phyloP scores from a whole-genome alignment of 2,888 invertebrate genomes.

The Venusia cambrica region DNA sequence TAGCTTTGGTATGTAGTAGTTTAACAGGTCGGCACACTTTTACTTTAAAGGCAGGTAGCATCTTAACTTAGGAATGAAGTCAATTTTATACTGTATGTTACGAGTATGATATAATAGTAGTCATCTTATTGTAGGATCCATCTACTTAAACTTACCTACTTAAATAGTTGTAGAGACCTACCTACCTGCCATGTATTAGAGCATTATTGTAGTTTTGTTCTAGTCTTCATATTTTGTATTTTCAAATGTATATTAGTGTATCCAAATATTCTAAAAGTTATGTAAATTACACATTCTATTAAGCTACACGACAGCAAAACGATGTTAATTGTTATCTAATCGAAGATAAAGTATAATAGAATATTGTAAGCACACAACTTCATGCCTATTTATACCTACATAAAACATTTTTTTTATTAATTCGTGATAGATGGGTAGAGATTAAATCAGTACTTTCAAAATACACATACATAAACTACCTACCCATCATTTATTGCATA shows the following conservation, averaged over 20 bases:
- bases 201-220: constrained; percentile 42
- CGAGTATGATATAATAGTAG: too few species aligned
- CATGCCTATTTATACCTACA: too few species aligned
- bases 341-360: too few species aligned
- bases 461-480: too few species aligned
- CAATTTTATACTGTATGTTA: too few species aligned
- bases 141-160: constrained; percentile 9
- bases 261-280: constrained; percentile 44
- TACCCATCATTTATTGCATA: too few species aligned
- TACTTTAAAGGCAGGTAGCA: constrained; percentile 19
- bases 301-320: constrained; percentile 21
- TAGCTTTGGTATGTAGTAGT: constrained; percentile 14
- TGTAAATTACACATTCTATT: constrained; percentile 64
- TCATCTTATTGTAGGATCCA: constrained; percentile 4
- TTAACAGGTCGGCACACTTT: constrained; percentile 15
- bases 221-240: constrained; percentile 61
- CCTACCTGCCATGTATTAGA: constrained; percentile 26
- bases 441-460: too few species aligned
- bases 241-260: constrained; percentile 43
- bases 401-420: too few species aligned
- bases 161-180: constrained; percentile 8
- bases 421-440: too few species aligned
- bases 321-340: too few species aligned
- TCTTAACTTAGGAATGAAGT: too few species aligned
- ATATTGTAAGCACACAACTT: too few species aligned